Base-by-base conservation (phyloP, 2,888 invertebrate species). In the Megamerina dolium region DNA sequence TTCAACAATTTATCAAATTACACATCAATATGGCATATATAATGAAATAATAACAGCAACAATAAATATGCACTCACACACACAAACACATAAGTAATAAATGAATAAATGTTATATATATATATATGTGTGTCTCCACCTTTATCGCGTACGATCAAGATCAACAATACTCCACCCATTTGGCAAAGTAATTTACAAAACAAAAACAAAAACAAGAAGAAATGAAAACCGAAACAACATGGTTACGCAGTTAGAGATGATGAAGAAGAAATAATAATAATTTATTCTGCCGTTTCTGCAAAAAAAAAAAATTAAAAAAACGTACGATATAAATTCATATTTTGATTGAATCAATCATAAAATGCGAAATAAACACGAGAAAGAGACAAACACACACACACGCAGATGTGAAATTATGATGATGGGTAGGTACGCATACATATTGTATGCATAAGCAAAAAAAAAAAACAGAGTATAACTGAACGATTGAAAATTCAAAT, bases 331-430 rank as follows among this genome's bases (percentile, higher is more conserved):
- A 50, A 54, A 54, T 54, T 50, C 52, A 54, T 53, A 50, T 53
- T 61, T 63, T 65, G 65, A 66, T 66, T 65, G 64, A 66, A 61
- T 65, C 65, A 65, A 65, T 65, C 66, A 66, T 34, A 41, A 41
- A 30, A 35, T 35, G 41, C 29, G 16, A 23, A 23, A 10, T 23
- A 23, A 23, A 23, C 6, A 23, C 10, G 10, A 23, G 10, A 8
- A 23, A 8, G 23, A 23, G 10, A 23, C 23, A 23, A 23, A 23
- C n/a, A n/a, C n/a, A n/a, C n/a, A n/a, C n/a, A n/a, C n/a, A n/a
- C n/a, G n/a, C n/a, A n/a, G n/a, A n/a, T n/a, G n/a, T n/a, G n/a
- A n/a, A n/a, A n/a, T n/a, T n/a, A n/a, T n/a, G n/a, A n/a, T n/a
- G n/a, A n/a, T n/a, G n/a, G n/a, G n/a, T n/a, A n/a, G n/a, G n/a